Percentiles rank a stretch among this genome's conserved stretches.
phyloP scores from a whole-genome alignment of 2,888 invertebrate species.

The Ochlodes sylvanus region DNA sequence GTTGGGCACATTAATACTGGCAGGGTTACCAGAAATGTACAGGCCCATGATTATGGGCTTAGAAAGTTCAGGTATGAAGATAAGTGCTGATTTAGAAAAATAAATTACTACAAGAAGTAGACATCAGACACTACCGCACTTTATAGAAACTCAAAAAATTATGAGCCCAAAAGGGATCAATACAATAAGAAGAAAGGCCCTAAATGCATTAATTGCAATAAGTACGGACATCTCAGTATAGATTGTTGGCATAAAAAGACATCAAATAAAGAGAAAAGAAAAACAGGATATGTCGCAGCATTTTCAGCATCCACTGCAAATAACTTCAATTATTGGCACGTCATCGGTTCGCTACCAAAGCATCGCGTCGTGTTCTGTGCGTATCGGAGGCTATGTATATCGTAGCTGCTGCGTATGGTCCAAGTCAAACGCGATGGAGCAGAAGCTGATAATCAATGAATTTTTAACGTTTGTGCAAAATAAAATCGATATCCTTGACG shows the following conservation, averaged over 20 bases:
- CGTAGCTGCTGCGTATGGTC: background rate
- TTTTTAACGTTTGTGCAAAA: background rate
- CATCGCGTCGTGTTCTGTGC: background rate
- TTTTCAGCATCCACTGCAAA: no score
- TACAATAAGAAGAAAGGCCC: no score
- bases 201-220: no score
- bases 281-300: no score
- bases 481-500: background rate
- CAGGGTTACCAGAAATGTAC: background rate
- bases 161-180: no score
- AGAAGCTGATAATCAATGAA: background rate
- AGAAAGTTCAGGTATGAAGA: background rate
- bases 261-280: no score
- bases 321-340: no score
- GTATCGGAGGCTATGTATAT: background rate
- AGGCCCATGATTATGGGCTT: background rate
- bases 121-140: no score
- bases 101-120: no score
- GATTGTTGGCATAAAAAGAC: no score
- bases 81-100: background rate
- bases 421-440: background rate
- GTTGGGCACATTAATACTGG: background rate
- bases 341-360: background rate
- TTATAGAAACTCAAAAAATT: no score
- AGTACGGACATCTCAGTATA: no score